These are phyloP conservation scores for Pogonophryne albipinna DNA, from an alignment of 2,797 vertebrate species.

Conservation along the genomic window DNA sequence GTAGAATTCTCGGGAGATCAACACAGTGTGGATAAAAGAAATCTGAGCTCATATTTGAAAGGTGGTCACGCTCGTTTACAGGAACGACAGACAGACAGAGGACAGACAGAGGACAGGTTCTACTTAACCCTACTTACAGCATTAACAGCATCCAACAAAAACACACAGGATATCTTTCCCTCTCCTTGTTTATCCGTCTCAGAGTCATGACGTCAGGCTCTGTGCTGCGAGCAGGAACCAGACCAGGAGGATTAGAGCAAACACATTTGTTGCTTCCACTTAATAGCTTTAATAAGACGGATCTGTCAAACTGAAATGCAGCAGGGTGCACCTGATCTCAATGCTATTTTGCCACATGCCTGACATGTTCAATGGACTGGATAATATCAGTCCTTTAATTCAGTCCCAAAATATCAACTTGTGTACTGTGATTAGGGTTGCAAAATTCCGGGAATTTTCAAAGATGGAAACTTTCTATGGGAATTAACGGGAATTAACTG, in stretches of 20 bases:
- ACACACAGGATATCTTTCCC: constrained; percentile 13
- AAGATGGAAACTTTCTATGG: no score
- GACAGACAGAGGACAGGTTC: constrained; percentile 11
- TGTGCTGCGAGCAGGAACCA: constrained; percentile 22
- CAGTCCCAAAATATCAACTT: no score
- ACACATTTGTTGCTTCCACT: constrained; percentile 24
- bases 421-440: background rate
- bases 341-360: background rate
- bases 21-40: constrained; percentile 12
- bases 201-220: constrained; percentile 34
- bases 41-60: constrained; percentile 17
- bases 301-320: constrained; percentile 9
- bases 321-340: background rate
- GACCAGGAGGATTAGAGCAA: constrained; percentile 28
- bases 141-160: constrained; percentile 50
- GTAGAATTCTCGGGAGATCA: constrained; percentile 11
- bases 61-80: constrained; percentile 17
- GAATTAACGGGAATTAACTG: no score
- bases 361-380: background rate
- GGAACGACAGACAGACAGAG: constrained; percentile 5
- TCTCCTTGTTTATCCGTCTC: constrained; percentile 29
- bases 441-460: no score
- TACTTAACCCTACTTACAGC: constrained; percentile 18
- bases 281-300: background rate
- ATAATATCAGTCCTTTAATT: background rate